Evolutionary conservation across 2,888 invertebrate genomes (phyloP).

Genomic region (Taphrorychus bicolor): DNA sequence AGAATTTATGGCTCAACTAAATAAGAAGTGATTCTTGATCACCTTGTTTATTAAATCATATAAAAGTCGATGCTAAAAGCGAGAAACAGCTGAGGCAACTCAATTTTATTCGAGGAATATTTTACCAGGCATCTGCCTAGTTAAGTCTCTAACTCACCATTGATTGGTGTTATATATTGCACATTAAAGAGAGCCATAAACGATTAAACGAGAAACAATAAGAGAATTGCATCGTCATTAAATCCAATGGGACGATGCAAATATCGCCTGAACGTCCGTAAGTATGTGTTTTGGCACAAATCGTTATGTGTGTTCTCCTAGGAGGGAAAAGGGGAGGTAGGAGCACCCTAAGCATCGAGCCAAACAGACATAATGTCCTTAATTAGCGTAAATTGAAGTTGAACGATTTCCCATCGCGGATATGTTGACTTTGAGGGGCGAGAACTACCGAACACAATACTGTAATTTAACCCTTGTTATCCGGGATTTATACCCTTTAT

Average conservation of each 20-base stretch:
- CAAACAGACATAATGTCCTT: constrained; percentile 33
- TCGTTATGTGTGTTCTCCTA: too few relatives aligned
- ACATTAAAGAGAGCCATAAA: neutral
- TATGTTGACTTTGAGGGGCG: constrained; percentile 34
- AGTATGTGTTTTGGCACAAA: too few relatives aligned
- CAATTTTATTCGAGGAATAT: neutral
- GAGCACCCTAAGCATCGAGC: constrained; percentile 17
- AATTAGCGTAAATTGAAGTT: constrained; percentile 28
- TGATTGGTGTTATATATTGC: neutral
- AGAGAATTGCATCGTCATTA: neutral
- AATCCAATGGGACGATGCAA: neutral
- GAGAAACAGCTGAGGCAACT: neutral
- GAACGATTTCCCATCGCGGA: constrained; percentile 27
- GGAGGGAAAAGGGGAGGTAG: too few relatives aligned
- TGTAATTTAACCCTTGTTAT: constrained; percentile 57
- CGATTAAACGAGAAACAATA: neutral
- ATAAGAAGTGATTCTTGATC: neutral
- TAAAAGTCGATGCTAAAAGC: neutral
- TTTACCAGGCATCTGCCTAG: neutral
- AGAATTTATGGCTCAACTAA: neutral
- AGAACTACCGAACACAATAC: constrained; percentile 48
- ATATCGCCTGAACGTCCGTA: too few relatives aligned
- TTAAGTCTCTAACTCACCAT: neutral
- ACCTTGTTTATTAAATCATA: neutral
- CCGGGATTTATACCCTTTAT: constrained; percentile 48